These are phyloP conservation scores for Cydia pomonella DNA, from an alignment of 1,140 invertebrate species.

Conservation along the genomic window DNA sequence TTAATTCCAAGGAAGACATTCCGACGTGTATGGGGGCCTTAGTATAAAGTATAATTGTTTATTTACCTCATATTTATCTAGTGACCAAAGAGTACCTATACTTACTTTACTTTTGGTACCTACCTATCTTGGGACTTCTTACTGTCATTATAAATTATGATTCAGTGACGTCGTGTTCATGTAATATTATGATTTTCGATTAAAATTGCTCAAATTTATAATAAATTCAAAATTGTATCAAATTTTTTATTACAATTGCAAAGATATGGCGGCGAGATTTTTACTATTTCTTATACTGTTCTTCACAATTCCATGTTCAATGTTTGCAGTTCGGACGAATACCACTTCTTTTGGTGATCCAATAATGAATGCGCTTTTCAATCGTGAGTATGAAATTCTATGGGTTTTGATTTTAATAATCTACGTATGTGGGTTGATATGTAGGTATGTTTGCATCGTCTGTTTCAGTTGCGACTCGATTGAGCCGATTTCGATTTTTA, in stretches of 20 bases:
- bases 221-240: not conserved
- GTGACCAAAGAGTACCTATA: too few relatives aligned
- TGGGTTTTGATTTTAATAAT: not conserved
- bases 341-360: not conserved
- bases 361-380: not conserved
- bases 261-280: not conserved
- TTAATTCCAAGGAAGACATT: too few relatives aligned
- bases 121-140: too few relatives aligned
- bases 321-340: not conserved
- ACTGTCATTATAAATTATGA: too few relatives aligned
- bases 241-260: not conserved
- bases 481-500: too few relatives aligned
- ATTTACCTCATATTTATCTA: too few relatives aligned
- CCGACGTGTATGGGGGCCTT: too few relatives aligned
- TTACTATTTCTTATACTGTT: not conserved
- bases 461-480: too few relatives aligned
- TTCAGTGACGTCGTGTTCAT: not conserved
- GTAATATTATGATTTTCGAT: not conserved
- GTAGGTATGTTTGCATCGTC: too few relatives aligned
- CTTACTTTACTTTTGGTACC: too few relatives aligned
- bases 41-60: too few relatives aligned
- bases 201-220: not conserved
- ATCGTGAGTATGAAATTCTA: not conserved
- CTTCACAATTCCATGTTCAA: not conserved
- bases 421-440: too few relatives aligned